A percentile compares a stretch with the other conserved stretches of the same genome.
phyloP scores from a whole-genome alignment of 2,888 invertebrate species.

The Dyspetes luteomarginatus region DNA sequence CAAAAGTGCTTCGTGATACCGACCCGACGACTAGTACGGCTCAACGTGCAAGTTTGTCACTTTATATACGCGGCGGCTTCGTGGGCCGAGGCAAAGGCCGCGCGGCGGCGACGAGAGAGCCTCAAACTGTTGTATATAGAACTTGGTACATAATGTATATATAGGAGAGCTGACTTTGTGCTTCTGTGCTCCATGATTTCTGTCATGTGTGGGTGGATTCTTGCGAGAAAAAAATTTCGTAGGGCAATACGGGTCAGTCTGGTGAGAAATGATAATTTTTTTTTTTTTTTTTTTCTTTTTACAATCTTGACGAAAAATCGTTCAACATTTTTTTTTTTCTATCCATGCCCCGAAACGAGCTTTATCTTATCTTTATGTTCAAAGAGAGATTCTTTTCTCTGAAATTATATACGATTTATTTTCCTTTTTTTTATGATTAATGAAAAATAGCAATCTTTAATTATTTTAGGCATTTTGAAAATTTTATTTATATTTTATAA shows the following conservation, averaged over 20 bases:
- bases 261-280: not conserved
- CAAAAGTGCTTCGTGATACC: constrained; percentile 60
- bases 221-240: not conserved
- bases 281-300: too few relatives aligned
- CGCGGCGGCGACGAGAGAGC: constrained; percentile 45
- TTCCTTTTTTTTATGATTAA: not conserved
- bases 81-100: constrained; percentile 73
- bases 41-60: constrained; percentile 79
- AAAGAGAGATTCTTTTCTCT: not conserved
- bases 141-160: not conserved
- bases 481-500: too few relatives aligned
- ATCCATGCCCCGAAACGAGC: not conserved
- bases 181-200: not conserved
- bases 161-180: not conserved
- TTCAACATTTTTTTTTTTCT: not conserved
- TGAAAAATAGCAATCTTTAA: too few relatives aligned
- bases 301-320: not conserved
- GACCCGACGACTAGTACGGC: constrained; percentile 71
- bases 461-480: too few relatives aligned
- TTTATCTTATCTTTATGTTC: not conserved
- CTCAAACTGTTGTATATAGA: constrained; percentile 39
- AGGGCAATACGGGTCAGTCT: not conserved
- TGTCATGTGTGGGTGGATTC: not conserved
- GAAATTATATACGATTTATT: not conserved
- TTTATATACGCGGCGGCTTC: constrained; percentile 78